Percentiles rank a stretch among this genome's conserved stretches.
Conservation (phyloP, 1,140 invertebrate species). For the Spodoptera frugiperda region DNA sequence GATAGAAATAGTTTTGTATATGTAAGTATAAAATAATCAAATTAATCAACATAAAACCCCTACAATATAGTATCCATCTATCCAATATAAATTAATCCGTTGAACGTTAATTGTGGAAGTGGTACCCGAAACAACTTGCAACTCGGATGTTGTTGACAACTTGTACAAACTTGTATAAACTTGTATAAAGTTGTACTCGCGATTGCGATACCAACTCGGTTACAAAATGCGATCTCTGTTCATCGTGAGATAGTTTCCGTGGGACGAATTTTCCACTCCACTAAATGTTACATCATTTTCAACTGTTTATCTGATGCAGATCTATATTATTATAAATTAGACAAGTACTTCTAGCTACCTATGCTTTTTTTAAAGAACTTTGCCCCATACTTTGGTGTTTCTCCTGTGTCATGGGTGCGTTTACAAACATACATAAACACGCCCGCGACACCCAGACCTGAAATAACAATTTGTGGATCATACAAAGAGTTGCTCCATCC, state of each 20-base stretch:
- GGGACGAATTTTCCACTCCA: background rate
- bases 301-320: background rate
- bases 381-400: too few relatives aligned
- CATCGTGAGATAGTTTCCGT: background rate
- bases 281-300: background rate
- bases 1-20: too few relatives aligned
- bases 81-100: conserved; percentile 32
- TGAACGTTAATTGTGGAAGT: conserved; percentile 28
- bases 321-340: too few relatives aligned
- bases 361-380: too few relatives aligned
- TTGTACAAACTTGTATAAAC: conserved; percentile 28
- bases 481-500: too few relatives aligned
- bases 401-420: too few relatives aligned
- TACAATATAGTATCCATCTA: background rate
- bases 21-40: too few relatives aligned
- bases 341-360: too few relatives aligned
- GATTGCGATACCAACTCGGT: conserved; percentile 39
- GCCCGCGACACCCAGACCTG: too few relatives aligned
- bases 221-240: conserved; percentile 32
- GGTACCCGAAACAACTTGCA: conserved; percentile 14
- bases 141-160: conserved; percentile 38
- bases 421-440: too few relatives aligned
- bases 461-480: too few relatives aligned
- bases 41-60: too few relatives aligned
- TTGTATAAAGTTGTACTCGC: conserved; percentile 20